Evolutionary conservation across 2,113 vertebrate genomes (phyloP), one percentile per base, ranked within the genome.

Genomic region (Leucoraja erinaceus): DNA sequence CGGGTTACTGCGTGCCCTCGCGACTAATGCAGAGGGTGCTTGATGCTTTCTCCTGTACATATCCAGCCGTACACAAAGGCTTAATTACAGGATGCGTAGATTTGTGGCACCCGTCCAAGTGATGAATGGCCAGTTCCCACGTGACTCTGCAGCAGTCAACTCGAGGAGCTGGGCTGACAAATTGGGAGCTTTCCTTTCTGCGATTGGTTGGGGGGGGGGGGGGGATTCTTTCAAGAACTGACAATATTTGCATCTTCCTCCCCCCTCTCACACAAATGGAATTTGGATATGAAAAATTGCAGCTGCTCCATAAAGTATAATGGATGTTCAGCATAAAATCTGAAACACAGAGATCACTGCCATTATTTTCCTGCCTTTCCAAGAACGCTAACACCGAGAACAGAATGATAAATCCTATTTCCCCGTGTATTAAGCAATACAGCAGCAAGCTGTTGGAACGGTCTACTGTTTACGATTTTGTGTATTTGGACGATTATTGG

Each of bases 101-200:
- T 88, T 88, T 88, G 31, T 88, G 59, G 59, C 12, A 88, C 28
- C 83, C 31, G n/a, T 88, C 83, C 83, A 63, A 5, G n/a, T 88
- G 83, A 88, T 31, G 9, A 31, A 88, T 88, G 56, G 63, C 59
- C n/a, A 18, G 9, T 14, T 5, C 59, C 83, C 83, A 63, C n/a
- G 83, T 88, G 83, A 63, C 63, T 31, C 38, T 6, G 5, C 3
- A 8, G 59, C 83, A 88, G 83, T 88, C 83, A 63, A 66, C 22
- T 14, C 8, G 59, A 88, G 59, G 14, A 20, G 28, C 59, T 14
- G 8, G 83, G 83, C 38, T 63, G 14, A 31, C 83, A 88, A 18
- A 63, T 63, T 88, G 25, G 25, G 56, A 61, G 59, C 56, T 86
- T 22, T 28, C 54, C 25, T 16, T 8, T n/a, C 61, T 25, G 14